Evolutionary conservation across 1,140 invertebrate species (phyloP).

Genomic region (Sminthurides bifidus): DNA sequence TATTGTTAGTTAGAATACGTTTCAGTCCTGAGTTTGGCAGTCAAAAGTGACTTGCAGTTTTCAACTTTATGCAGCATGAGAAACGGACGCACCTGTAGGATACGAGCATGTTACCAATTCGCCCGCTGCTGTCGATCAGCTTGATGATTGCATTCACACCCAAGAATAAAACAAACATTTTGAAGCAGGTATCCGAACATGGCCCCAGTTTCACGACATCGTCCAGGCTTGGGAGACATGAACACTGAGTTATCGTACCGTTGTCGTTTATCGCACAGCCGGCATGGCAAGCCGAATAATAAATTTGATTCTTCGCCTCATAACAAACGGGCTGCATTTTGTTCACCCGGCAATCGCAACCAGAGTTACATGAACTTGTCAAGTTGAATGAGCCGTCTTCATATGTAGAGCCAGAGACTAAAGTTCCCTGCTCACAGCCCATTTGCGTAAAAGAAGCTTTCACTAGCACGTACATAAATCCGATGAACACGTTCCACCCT

Average conservation of each 20-base stretch:
- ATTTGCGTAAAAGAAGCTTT: constrained; percentile 25
- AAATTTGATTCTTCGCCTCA: constrained; percentile 25
- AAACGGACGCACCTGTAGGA: constrained; percentile 19
- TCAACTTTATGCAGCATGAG: too few species aligned
- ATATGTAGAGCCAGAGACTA: background rate
- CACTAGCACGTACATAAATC: constrained; percentile 38
- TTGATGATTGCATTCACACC: constrained; percentile 20
- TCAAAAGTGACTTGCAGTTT: background rate
- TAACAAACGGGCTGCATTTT: constrained; percentile 32
- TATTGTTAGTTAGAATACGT: too few species aligned
- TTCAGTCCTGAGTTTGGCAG: too few species aligned
- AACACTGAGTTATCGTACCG: constrained; percentile 15
- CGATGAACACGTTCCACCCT: constrained; percentile 58
- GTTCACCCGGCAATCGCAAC: constrained; percentile 23
- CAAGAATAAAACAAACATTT: constrained; percentile 18
- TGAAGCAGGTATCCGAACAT: constrained; percentile 27
- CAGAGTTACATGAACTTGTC: constrained; percentile 19
- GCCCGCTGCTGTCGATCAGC: constrained; percentile 19
- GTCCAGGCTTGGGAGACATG: constrained; percentile 13
- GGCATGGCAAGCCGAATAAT: constrained; percentile 34
- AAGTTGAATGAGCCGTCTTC: constrained; percentile 18
- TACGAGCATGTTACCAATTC: constrained; percentile 33
- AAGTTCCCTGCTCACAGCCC: constrained; percentile 20
- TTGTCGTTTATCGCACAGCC: constrained; percentile 28
- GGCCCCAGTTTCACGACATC: constrained; percentile 20